Evolutionary conservation across 2,797 vertebrate genomes (phyloP), one percentile per base, ranked within the genome.

Genomic region (Pseudochromis fuscus): DNA sequence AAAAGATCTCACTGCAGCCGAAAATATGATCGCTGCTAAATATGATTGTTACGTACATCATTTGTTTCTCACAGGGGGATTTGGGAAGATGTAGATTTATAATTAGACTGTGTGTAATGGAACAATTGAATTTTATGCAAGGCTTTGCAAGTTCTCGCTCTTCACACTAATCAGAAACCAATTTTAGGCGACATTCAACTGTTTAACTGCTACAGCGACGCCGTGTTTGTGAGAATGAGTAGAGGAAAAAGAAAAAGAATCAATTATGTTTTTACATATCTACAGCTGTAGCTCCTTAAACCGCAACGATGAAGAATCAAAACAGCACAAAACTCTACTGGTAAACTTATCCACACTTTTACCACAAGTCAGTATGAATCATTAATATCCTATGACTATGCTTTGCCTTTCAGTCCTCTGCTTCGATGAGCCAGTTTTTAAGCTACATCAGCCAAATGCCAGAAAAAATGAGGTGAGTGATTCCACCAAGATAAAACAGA

Each of bases 41-140:
- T 72, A 64, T 42, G 83, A 88, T 82, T 79, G 81, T 87, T 82
- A 80, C 78, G 77, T 88, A 86, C 79, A 72, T 87, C 73, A 86
- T 87, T 89, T 84, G 81, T 85, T 84, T 82, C 88, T 84, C 84
- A 46, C 73, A 79, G 80, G 80, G 85, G 79, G 82, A 87, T 85
- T 89, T 82, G 74, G 59, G 74, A 53, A 77, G 77, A 87, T 87
- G 79, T 84, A 72, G 73, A 87, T 89, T 87, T 72, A 77, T 87
- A 90, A 92, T 91, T 89, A 90, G 81, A 83, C 75, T 65, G 75
- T 64, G 69, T 81, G 72, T 83, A 86, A 91, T 85, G 74, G 71
- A 88, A 92, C 83, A 89, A 89, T 84, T 83, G 77, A 82, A 88
- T 87, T 80, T 85, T 71, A 79, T 86, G 82, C 79, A 77, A 79